Percentiles rank a stretch among this genome's conserved stretches.
These are phyloP conservation scores for Heterotilapia buettikoferi DNA, from an alignment of 2,113 vertebrate genomes.

Conservation along the genomic window DNA sequence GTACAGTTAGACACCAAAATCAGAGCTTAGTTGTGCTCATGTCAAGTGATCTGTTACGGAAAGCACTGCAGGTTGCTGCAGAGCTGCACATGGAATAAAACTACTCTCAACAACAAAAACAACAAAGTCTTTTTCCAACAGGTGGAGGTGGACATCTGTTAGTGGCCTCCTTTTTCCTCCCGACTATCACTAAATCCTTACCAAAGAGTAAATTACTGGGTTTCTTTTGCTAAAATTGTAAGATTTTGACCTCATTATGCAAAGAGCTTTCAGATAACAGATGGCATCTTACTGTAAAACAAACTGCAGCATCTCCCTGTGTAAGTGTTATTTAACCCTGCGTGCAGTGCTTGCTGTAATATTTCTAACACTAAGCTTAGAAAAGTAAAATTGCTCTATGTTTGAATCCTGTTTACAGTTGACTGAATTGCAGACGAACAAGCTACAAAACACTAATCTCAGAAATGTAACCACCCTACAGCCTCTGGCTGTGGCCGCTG, in stretches of 20 bases:
- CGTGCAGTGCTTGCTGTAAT: neutral
- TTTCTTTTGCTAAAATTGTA: neutral
- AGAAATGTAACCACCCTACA: neutral
- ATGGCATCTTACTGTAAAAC: neutral
- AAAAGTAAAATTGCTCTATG: neutral
- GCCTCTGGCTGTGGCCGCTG: neutral
- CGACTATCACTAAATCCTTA: neutral
- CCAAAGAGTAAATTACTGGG: neutral
- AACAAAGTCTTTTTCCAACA: neutral
- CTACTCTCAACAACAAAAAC: neutral
- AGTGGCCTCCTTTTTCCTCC: neutral
- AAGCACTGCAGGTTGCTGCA: neutral
- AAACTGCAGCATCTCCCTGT: neutral
- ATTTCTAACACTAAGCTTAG: neutral
- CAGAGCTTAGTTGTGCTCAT: neutral
- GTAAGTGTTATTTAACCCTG: neutral
- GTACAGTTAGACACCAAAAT: neutral
- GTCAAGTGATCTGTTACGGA: neutral
- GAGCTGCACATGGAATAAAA: neutral
- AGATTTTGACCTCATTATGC: neutral
- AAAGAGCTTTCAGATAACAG: neutral
- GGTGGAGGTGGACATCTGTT: neutral
- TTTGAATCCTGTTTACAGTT: neutral
- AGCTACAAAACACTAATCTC: neutral
- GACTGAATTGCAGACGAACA: neutral